phyloP scores from a whole-genome alignment of 1,140 invertebrate genomes.

The Bombus confusus region DNA sequence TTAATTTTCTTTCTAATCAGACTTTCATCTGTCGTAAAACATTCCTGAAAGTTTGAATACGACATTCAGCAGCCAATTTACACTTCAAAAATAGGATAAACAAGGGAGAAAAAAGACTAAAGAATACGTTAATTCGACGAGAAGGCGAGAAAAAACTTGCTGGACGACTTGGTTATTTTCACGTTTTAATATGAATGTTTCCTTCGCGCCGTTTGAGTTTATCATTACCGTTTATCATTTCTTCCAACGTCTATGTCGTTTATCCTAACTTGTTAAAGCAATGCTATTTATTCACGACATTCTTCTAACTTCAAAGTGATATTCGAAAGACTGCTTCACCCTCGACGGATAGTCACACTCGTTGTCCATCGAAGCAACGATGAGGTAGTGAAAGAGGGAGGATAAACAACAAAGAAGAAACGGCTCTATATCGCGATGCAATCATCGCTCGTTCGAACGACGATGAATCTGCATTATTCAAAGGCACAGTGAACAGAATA shows the following conservation, averaged over 20 bases:
- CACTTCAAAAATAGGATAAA: not conserved
- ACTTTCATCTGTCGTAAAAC: not conserved
- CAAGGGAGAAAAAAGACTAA: not conserved
- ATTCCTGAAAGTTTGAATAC: not conserved
- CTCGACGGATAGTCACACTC: constrained; percentile 1
- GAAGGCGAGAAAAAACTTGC: not conserved
- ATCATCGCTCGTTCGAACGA: constrained; percentile 60
- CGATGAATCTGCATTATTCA: constrained; percentile 69
- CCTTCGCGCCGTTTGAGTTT: not conserved
- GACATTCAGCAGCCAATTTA: not conserved
- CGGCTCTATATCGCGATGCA: constrained; percentile 65
- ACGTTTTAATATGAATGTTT: not conserved
- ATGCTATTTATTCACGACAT: not conserved
- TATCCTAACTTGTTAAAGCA: not conserved
- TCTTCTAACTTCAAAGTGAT: constrained; percentile 35
- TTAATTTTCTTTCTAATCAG: not conserved
- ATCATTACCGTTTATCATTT: not conserved
- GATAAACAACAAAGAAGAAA: constrained; percentile 35
- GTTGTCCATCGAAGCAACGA: constrained; percentile 12
- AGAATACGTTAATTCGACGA: not conserved
- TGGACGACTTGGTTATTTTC: not conserved
- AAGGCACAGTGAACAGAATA: constrained; percentile 45
- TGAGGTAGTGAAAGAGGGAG: not conserved
- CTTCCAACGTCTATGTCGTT: not conserved
- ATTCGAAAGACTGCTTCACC: not conserved